phyloP scores from a whole-genome alignment of 2,888 invertebrate genomes.

The Lycophotia porphyrea region DNA sequence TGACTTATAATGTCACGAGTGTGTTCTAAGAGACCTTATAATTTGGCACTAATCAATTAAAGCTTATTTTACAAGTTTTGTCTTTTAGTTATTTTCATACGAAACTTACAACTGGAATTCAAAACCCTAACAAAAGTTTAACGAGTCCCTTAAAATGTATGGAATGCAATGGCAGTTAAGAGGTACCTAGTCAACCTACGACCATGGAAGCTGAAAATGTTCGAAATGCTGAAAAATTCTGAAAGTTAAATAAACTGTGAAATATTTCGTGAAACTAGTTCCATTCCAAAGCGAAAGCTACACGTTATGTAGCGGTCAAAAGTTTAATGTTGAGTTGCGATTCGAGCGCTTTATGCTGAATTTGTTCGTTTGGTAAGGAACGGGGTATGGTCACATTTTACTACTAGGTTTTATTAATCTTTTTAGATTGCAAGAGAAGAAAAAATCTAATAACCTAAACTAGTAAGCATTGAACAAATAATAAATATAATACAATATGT shows the following conservation, averaged over 20 bases:
- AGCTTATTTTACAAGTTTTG: neutral
- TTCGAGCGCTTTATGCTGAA: conserved; percentile 40
- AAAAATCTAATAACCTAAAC: neutral
- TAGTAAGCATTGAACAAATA: neutral
- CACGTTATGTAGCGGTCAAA: conserved; percentile 51
- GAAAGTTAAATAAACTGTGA: conserved; percentile 53
- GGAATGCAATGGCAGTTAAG: conserved; percentile 23
- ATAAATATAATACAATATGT: too few relatives aligned
- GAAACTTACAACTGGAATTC: neutral
- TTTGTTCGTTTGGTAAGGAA: conserved; percentile 35
- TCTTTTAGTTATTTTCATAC: neutral
- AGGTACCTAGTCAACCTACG: neutral
- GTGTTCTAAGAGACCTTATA: neutral
- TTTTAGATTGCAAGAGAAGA: neutral
- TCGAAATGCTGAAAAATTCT: conserved; percentile 30
- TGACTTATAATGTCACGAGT: neutral
- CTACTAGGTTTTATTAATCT: neutral
- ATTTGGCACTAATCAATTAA: neutral
- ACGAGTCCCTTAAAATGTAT: neutral
- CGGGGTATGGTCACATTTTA: neutral
- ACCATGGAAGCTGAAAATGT: conserved; percentile 34
- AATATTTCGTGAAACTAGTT: conserved; percentile 55
- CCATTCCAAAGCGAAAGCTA: conserved; percentile 37
- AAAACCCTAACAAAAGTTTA: neutral
- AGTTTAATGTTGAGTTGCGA: conserved; percentile 41